A percentile compares a stretch with the other conserved stretches of the same genome.
These are phyloP conservation scores for Geothlypis trichas DNA, from an alignment of 2,113 vertebrate genomes.

Conservation along the genomic window DNA sequence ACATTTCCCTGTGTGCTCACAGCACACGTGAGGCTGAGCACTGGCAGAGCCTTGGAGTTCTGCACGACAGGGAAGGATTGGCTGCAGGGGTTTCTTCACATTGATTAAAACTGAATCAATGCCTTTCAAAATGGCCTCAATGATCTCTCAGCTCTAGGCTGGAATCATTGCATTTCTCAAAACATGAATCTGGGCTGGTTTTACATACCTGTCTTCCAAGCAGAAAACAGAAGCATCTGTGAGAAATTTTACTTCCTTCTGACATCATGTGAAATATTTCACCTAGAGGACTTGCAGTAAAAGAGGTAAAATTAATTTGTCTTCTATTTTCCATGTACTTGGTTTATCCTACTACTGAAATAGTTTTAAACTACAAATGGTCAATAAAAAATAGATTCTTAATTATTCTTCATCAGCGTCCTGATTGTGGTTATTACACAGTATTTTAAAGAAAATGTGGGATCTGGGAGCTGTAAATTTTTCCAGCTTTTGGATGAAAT, in stretches of 20 bases:
- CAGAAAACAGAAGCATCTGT: not conserved
- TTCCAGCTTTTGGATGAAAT: not conserved
- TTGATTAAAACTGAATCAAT: not conserved
- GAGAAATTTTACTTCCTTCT: not conserved
- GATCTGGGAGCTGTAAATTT: not conserved
- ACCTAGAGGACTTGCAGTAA: not conserved
- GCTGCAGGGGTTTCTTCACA: not conserved
- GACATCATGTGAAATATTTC: not conserved
- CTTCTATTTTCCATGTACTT: not conserved
- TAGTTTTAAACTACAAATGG: not conserved
- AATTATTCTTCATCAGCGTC: not conserved
- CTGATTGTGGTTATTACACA: not conserved
- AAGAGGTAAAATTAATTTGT: not conserved
- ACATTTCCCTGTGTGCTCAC: rapidly evolving
- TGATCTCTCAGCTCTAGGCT: not conserved
- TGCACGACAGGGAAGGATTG: not conserved
- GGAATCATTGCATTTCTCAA: not conserved
- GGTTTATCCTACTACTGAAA: not conserved
- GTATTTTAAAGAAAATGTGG: constrained; percentile 13
- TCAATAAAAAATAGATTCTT: not conserved
- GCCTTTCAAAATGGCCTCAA: not conserved
- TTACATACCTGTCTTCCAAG: not conserved
- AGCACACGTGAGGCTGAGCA: not conserved
- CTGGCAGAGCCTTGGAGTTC: not conserved
- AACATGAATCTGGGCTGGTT: not conserved